Conservation (phyloP, 2,113 vertebrate species). For the Spheniscus mendiculus region DNA sequence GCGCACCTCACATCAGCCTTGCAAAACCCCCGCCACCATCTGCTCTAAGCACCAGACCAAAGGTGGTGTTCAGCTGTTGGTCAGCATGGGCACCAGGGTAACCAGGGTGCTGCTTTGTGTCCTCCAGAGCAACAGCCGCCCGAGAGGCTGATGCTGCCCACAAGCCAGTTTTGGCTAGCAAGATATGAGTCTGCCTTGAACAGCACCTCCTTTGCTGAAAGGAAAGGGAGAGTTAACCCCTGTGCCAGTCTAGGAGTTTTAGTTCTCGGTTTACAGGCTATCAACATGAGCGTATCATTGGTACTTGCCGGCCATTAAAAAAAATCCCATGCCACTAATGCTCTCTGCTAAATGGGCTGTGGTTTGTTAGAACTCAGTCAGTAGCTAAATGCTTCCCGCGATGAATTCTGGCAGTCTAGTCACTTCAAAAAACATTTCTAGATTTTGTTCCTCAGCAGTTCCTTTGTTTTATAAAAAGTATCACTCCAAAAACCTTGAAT, state of each 20-base stretch:
- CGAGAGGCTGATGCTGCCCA: fast-evolving
- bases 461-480: background rate
- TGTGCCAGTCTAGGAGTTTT: background rate
- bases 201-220: background rate
- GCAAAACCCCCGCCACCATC: background rate
- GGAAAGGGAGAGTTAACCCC: no score
- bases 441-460: background rate
- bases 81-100: background rate
- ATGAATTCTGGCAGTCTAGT: background rate
- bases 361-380: background rate
- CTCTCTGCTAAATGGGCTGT: fast-evolving
- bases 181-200: background rate
- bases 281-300: fast-evolving
- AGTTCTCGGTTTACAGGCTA: background rate
- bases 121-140: background rate
- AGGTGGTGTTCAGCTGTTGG: background rate
- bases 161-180: background rate
- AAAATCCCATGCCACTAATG: background rate
- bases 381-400: background rate
- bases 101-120: no score
- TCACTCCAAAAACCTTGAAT: background rate
- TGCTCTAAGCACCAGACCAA: background rate
- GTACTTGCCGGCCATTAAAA: background rate
- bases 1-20: background rate
- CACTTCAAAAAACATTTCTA: background rate